Evolutionary conservation across 2,113 vertebrate species (phyloP), one percentile per base, ranked within the genome.

Genomic region (Thermophis baileyi): DNA sequence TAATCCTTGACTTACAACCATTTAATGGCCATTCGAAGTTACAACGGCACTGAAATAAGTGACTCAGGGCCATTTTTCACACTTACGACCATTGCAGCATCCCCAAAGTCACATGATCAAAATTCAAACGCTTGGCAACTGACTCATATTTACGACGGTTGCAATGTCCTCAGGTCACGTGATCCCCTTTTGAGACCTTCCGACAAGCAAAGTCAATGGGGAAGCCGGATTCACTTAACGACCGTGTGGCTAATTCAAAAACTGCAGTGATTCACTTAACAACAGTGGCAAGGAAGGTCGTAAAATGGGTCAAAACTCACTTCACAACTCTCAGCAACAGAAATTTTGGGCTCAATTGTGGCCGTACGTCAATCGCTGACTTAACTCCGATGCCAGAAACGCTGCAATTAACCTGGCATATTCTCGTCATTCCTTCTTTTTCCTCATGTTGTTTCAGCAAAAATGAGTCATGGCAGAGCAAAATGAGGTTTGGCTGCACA

Each of bases 381-480:
- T 53, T 90, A 54, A 74, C 86, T 47, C 91, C 93, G 93, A 93
- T 90, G 96, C 95, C 55, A 96, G 51, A 90, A 44, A 20, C 53
- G 46, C 94, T 46, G 86, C 86, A 85, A 96, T 95, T 92, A 93
- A 96, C 94, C 55, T 94, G 93, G 94, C 40, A 53, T 40, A 46
- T 46, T 46, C 54, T 90, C 96, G 89, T 89, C 95, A 87, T 94
- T 94, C 95, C 94, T 96, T 95, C 96, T 96, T 94, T 4, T 91
- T 94, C 91, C 94, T 94, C 92, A 57, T 94, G 93, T 95, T 94
- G 60, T 94, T 94, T 94, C 51, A 86, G 93, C 88, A 93, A 90
- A 87, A 85, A 95, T 44, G 91, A 91, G 90, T 88, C 63, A 30
- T 92, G 92, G 49, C 91, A 87, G 1, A 74, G 60, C 49, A 14